Evolutionary conservation across 2,113 vertebrate genomes (phyloP).

Genomic region (Neoarius graeffei): DNA sequence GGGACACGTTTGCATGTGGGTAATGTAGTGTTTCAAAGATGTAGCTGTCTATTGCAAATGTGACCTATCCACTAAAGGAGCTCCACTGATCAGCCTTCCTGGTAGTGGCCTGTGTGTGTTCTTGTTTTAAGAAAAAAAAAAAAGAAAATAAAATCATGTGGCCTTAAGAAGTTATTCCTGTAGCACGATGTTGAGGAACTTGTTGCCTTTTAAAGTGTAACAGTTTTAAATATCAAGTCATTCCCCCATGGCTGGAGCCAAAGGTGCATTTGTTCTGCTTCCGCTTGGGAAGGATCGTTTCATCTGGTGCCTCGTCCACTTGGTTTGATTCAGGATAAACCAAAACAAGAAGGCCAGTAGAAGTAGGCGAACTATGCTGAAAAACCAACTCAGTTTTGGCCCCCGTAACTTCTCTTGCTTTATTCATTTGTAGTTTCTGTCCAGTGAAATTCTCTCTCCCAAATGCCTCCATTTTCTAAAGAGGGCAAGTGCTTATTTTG

Average conservation of each 20-base stretch:
- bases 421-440: conserved; percentile 12
- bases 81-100: conserved; percentile 44
- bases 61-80: conserved; percentile 35
- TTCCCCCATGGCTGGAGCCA: conserved; percentile 21
- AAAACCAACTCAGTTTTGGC: not conserved
- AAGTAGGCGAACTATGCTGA: conserved; percentile 14
- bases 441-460: not conserved
- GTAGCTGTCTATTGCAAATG: conserved; percentile 20
- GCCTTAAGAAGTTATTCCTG: conserved; percentile 63
- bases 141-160: conserved; percentile 37
- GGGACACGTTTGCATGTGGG: not conserved
- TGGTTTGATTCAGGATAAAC: conserved; percentile 50
- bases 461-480: conserved; percentile 17
- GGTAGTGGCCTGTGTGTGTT: conserved; percentile 38
- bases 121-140: too few species aligned
- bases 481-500: conserved; percentile 18
- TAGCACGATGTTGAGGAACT: conserved; percentile 51
- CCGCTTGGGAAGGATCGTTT: not conserved
- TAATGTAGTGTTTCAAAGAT: conserved; percentile 27
- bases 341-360: conserved; percentile 48
- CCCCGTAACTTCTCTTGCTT: conserved; percentile 13
- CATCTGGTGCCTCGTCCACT: conserved; percentile 23
- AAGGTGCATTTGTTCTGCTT: conserved; percentile 25
- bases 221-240: conserved; percentile 30
- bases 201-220: conserved; percentile 60